phyloP scores from a whole-genome alignment of 30 jellyfish, hydroid and myxozoan species.

The Hydra vulgaris region DNA sequence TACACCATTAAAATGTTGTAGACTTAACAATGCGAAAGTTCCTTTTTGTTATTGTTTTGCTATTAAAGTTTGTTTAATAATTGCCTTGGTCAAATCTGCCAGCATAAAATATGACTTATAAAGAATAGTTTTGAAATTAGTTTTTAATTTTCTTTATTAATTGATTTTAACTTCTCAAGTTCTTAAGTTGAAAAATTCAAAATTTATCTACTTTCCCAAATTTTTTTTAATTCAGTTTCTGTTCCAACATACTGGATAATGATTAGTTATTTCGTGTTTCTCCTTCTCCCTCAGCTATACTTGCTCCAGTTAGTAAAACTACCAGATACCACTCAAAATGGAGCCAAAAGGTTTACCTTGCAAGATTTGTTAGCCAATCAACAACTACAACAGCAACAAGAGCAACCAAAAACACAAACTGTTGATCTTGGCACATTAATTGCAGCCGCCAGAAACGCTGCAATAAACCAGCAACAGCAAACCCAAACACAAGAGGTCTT shows the following conservation, averaged over 20 bases:
- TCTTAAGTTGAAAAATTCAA: too few species aligned
- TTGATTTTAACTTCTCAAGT: too few species aligned
- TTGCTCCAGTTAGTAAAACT: neutral
- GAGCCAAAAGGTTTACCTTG: conserved; percentile 31
- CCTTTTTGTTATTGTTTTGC: too few species aligned
- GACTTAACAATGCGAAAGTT: too few species aligned
- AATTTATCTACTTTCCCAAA: neutral
- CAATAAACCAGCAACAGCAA: conserved; percentile 2
- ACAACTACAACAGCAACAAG: neutral
- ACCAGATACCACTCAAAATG: conserved; percentile 31
- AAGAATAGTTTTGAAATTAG: too few species aligned
- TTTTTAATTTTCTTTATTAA: too few species aligned
- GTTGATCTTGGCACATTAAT: conserved; percentile 21
- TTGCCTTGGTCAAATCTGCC: too few species aligned
- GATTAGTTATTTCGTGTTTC: conserved; percentile 5
- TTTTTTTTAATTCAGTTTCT: neutral
- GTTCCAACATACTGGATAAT: neutral
- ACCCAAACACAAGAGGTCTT: conserved; percentile 9
- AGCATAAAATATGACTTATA: too few species aligned
- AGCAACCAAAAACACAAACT: conserved; percentile 22
- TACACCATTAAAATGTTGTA: neutral
- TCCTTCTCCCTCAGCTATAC: conserved; percentile 8
- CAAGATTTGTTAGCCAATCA: conserved; percentile 19
- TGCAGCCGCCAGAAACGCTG: conserved; percentile 31
- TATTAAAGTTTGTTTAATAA: too few species aligned